Conservation (phyloP, 2,797 vertebrate species). For the Meda fulgida region DNA sequence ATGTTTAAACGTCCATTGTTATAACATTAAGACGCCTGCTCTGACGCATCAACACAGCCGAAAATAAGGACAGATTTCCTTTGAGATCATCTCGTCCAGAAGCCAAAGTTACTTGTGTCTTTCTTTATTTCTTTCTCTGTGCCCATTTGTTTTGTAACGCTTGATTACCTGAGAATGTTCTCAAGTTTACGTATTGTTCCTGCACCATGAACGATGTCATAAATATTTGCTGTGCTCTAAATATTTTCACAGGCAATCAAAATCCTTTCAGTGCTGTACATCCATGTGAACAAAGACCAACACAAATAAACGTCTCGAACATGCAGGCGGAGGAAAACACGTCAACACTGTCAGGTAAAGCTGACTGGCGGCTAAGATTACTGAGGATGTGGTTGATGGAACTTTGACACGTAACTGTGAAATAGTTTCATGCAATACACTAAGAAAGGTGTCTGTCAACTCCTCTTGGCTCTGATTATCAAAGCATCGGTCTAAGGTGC, state of each 20-base stretch:
- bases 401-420: constrained; percentile 78
- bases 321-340: constrained; percentile 74
- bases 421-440: constrained; percentile 78
- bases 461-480: constrained; percentile 73
- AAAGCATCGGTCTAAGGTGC: constrained; percentile 60
- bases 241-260: constrained; percentile 79
- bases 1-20: constrained; percentile 66
- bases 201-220: constrained; percentile 75
- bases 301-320: constrained; percentile 74
- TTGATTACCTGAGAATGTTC: constrained; percentile 78
- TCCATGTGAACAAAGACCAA: constrained; percentile 74
- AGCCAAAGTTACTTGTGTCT: constrained; percentile 61
- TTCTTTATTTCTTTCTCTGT: constrained; percentile 24
- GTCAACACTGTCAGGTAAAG: constrained; percentile 79
- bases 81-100: constrained; percentile 63
- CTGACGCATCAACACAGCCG: constrained; percentile 45
- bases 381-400: constrained; percentile 76
- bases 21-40: constrained; percentile 40
- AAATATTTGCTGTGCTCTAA: constrained; percentile 82
- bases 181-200: constrained; percentile 78
- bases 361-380: constrained; percentile 80
- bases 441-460: constrained; percentile 75
- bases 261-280: constrained; percentile 77
- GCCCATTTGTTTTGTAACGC: constrained; percentile 77
- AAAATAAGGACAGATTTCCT: constrained; percentile 61